Base-by-base conservation (phyloP, 2,888 invertebrate genomes). In the Barypeithes pellucidus region DNA sequence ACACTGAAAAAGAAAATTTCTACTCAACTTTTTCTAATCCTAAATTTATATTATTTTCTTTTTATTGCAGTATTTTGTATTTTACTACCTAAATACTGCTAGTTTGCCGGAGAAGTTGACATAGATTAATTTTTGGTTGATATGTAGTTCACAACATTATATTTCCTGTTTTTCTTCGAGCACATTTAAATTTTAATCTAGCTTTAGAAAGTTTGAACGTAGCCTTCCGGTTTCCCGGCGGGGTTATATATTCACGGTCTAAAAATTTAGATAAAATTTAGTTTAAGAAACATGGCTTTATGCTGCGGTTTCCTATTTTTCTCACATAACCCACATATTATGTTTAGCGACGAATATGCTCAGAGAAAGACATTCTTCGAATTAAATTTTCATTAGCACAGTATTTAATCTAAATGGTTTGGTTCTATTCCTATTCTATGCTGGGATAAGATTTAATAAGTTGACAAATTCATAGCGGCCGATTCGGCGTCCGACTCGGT, bases 291-390 rank as follows among this genome's bases (percentile, higher is more conserved):
- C 41, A 60, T 60, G 61, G 29, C 43, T 43, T 43, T 22, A 61
- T 22, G 18, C 36, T 47, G 65, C 33, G 65, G 52, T 52, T 8
- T 66, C 20, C 50, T 36, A 66, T 54, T 66, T 63, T 66, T 66
- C 66, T 66, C 52, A 36, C 54, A 66, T 54, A 66, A 66, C 54
- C 39, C 39, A 66, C 54, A 66, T 50, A 66, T 54, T 66, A 66
- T 36, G 54, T 66, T 52, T 52, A 66, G 54, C 20, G 20, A 66
- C 39, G 54, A 39, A 16, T 39, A 66, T n/a, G 41, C 66, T 12
- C 12, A 22, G 45, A 54, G 57, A 12, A 24, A 67, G 62, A 47
- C 45, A 39, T 45, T 57, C 8, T 33, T 20, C 29, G 54, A 67
- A 54, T 67, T 67, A 67, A 67, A 67, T 60, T 60, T 41, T 67